A percentile compares a stretch with the other conserved stretches of the same genome.
Conservation (phyloP, 1,140 invertebrate genomes). For the Bicyclus anynana region DNA sequence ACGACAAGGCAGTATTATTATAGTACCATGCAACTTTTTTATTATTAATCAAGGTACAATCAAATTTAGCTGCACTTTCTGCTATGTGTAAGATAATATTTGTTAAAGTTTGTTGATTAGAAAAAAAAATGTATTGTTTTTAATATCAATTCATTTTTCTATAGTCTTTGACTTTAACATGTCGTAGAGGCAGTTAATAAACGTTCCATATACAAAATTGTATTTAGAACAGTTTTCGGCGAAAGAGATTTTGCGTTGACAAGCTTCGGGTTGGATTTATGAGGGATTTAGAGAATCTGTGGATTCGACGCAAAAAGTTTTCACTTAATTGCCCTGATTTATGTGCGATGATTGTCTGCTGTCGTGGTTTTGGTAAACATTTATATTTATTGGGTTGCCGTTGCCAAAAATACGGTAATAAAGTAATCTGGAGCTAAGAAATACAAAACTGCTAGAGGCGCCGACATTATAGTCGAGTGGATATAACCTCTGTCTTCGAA, state of each 20-base stretch:
- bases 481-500: no score
- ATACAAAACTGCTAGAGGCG: not conserved
- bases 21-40: no score
- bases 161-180: slow-evolving; percentile 33
- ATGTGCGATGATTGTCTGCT: slow-evolving; percentile 19
- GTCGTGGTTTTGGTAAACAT: slow-evolving; percentile 27
- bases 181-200: slow-evolving; percentile 66
- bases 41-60: no score
- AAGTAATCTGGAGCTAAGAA: not conserved
- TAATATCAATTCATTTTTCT: no score
- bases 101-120: no score
- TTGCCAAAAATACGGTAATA: slow-evolving; percentile 1
- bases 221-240: slow-evolving; percentile 43
- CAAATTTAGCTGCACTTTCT: no score
- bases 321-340: slow-evolving; percentile 35
- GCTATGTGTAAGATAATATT: no score
- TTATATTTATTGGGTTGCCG: slow-evolving; percentile 5
- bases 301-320: slow-evolving; percentile 28
- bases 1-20: no score
- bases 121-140: no score
- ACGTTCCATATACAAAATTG: slow-evolving; percentile 44
- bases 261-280: slow-evolving; percentile 36
- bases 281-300: slow-evolving; percentile 37
- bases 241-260: slow-evolving; percentile 43
- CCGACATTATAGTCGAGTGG: not conserved